phyloP scores from a whole-genome alignment of 2,888 invertebrate species.

The Hydroisotoma schaefferi region DNA sequence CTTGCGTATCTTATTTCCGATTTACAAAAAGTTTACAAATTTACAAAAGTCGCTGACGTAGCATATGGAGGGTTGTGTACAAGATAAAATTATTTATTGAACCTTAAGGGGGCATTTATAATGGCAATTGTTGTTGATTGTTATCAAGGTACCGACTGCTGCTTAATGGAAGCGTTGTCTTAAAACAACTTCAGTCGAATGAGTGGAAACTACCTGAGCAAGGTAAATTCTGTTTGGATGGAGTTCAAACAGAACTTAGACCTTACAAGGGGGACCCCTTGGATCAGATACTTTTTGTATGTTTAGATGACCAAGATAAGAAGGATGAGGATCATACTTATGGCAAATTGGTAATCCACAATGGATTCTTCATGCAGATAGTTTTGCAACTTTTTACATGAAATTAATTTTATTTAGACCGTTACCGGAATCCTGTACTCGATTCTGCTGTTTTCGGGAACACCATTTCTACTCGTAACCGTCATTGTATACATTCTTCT shows the following conservation, averaged over 20 bases:
- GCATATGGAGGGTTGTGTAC: too few relatives aligned
- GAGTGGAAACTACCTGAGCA: conserved; percentile 16
- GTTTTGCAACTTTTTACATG: neutral
- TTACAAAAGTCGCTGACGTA: too few relatives aligned
- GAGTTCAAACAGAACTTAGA: conserved; percentile 5
- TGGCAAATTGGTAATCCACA: neutral
- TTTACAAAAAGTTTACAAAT: too few relatives aligned
- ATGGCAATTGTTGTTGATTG: too few relatives aligned
- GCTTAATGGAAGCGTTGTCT: conserved; percentile 24
- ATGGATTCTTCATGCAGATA: neutral
- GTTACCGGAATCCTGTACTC: conserved; percentile 26
- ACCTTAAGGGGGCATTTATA: too few relatives aligned
- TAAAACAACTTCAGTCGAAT: conserved; percentile 18
- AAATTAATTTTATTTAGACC: conserved; percentile 8
- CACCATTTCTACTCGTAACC: conserved; percentile 32
- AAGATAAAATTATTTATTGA: conserved; percentile 1
- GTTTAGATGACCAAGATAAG: conserved; percentile 1
- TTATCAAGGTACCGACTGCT: conserved; percentile 25
- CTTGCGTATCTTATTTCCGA: too few relatives aligned
- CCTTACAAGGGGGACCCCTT: conserved; percentile 12
- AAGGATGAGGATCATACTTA: too few relatives aligned
- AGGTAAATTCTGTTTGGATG: conserved; percentile 30
- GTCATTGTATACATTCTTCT: conserved; percentile 26
- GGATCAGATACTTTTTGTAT: conserved; percentile 22
- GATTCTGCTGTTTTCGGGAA: conserved; percentile 32